Evolutionary conservation across 92 coral and sea anemone species (phyloP).

Genomic region (Siderastrea radians): DNA sequence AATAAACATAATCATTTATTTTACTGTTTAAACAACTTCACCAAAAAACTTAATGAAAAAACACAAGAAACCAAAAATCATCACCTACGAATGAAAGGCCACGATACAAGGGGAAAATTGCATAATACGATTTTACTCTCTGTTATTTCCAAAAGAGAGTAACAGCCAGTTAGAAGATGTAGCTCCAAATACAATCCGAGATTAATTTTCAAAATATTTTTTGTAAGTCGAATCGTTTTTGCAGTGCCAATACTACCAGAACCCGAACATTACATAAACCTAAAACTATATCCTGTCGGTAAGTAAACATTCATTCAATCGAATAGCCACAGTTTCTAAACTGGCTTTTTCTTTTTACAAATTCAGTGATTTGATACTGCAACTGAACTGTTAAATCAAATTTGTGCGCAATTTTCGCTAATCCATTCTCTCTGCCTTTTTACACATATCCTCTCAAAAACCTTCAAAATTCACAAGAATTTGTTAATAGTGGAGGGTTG

Average conservation of each 20-base stretch:
- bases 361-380: neutral
- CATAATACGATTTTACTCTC: neutral
- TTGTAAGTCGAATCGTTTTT: too few relatives aligned
- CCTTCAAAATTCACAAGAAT: conserved; percentile 4
- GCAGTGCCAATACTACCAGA: too few relatives aligned
- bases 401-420: neutral
- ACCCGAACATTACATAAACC: neutral
- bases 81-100: neutral
- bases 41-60: conserved; percentile 3
- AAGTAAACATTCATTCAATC: neutral
- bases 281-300: neutral
- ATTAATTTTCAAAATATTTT: neutral
- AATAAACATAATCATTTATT: conserved; percentile 13
- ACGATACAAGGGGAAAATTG: neutral
- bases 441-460: neutral
- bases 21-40: conserved; percentile 27
- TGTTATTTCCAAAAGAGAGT: neutral
- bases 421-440: neutral
- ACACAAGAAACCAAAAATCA: neutral
- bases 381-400: neutral
- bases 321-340: neutral
- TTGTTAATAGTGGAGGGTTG: conserved; percentile 13
- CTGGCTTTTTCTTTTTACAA: neutral
- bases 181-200: neutral
- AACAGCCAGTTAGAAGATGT: neutral